These are phyloP conservation scores for Ceraclea dissimilis DNA, from an alignment of 2,888 invertebrate genomes.

Conservation along the genomic window DNA sequence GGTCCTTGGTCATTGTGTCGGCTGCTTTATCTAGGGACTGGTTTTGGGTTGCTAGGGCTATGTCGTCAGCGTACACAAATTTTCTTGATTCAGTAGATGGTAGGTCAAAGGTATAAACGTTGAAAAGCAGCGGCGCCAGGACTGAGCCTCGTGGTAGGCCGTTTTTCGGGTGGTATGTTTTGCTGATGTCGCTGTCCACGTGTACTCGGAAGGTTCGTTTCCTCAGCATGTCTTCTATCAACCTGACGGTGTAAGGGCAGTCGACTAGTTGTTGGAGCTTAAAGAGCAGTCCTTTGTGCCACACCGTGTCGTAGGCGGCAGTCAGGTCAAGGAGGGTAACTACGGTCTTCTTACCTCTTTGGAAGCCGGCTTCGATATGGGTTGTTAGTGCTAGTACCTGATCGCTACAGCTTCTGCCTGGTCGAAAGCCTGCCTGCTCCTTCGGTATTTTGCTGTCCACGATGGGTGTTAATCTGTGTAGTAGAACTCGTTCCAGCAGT, in stretches of 20 bases:
- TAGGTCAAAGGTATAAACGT: neutral
- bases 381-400: neutral
- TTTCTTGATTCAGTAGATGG: neutral
- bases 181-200: neutral
- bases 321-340: neutral
- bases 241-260: neutral
- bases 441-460: neutral
- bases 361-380: neutral
- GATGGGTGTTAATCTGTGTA: neutral
- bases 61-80: neutral
- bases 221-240: neutral
- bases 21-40: neutral
- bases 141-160: neutral
- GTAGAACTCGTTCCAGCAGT: neutral
- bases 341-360: neutral
- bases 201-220: neutral
- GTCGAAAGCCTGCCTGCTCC: neutral
- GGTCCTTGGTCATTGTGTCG: neutral
- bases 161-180: neutral
- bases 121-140: neutral
- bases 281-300: neutral
- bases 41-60: neutral
- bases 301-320: neutral
- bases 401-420: neutral
- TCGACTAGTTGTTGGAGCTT: neutral